A percentile compares a stretch with the other conserved stretches of the same genome.
These are phyloP conservation scores for Suillia variegata DNA, from an alignment of 2,888 invertebrate species.

Conservation along the genomic window DNA sequence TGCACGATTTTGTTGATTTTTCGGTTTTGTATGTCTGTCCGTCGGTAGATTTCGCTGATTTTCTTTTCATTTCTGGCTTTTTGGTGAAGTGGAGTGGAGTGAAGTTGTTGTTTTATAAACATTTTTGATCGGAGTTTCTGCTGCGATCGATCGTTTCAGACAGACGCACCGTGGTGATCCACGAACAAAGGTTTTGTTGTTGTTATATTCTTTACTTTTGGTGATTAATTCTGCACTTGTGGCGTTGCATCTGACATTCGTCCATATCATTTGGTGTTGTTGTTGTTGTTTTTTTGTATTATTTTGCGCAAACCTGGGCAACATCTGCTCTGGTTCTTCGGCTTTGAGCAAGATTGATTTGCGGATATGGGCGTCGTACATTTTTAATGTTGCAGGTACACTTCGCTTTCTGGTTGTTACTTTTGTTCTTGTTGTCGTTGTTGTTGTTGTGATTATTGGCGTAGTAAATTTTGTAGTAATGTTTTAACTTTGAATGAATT, in stretches of 20 bases:
- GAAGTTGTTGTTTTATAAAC: too few relatives aligned
- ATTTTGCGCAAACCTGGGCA: background rate
- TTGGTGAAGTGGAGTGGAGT: too few relatives aligned
- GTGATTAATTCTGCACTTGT: constrained; percentile 7
- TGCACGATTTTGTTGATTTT: too few relatives aligned
- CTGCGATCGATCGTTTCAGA: background rate
- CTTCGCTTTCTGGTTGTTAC: background rate
- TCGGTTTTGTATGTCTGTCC: too few relatives aligned
- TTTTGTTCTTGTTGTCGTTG: background rate
- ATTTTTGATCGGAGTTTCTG: too few relatives aligned
- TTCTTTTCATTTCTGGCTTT: too few relatives aligned
- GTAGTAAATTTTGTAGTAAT: background rate
- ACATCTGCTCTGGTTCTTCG: background rate
- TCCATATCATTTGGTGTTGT: too few relatives aligned
- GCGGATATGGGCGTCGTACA: constrained; percentile 10
- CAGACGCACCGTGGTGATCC: background rate
- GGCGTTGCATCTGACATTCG: background rate
- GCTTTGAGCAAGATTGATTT: constrained; percentile 3
- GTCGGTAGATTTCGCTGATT: too few relatives aligned
- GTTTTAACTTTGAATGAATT: background rate
- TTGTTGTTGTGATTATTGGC: background rate
- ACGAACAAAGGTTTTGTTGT: background rate
- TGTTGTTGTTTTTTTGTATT: background rate
- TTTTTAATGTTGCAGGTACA: background rate
- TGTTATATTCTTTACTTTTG: too few relatives aligned